Evolutionary conservation across 1,140 invertebrate species (phyloP).

Genomic region (Orussus abietinus): DNA sequence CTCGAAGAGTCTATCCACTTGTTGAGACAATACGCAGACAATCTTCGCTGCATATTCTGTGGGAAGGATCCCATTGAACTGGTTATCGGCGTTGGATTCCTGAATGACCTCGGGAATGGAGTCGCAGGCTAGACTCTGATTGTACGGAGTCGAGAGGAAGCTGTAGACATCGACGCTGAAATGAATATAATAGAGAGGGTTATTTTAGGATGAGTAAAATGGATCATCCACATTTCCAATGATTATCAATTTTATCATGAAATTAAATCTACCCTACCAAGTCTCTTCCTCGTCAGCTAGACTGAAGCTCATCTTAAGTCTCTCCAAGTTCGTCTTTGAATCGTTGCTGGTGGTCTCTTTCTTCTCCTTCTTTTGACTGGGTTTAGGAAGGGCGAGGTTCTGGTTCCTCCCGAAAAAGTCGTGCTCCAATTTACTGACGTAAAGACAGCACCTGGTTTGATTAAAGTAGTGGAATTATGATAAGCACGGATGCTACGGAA

Average conservation of each 20-base stretch:
- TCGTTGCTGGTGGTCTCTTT: constrained; percentile 42
- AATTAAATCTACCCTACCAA: no score
- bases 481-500: not conserved
- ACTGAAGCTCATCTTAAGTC: constrained; percentile 53
- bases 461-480: not conserved
- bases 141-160: constrained; percentile 67
- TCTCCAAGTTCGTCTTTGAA: constrained; percentile 41
- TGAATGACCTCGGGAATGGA: constrained; percentile 63
- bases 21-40: constrained; percentile 79
- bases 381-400: constrained; percentile 47
- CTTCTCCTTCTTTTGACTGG: constrained; percentile 47
- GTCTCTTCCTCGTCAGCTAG: constrained; percentile 70
- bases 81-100: constrained; percentile 61
- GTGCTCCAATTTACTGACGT: constrained; percentile 85
- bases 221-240: not conserved
- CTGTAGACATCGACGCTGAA: constrained; percentile 75
- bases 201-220: no score
- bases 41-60: constrained; percentile 80
- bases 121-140: constrained; percentile 59
- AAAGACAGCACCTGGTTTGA: constrained; percentile 66
- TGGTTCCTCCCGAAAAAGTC: constrained; percentile 72
- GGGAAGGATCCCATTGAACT: constrained; percentile 68
- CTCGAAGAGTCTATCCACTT: constrained; percentile 80
- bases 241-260: constrained; percentile 2
- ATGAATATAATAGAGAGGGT: constrained; percentile 11